Conservation (phyloP, 2,113 vertebrate genomes). For the Alouatta palliata region DNA sequence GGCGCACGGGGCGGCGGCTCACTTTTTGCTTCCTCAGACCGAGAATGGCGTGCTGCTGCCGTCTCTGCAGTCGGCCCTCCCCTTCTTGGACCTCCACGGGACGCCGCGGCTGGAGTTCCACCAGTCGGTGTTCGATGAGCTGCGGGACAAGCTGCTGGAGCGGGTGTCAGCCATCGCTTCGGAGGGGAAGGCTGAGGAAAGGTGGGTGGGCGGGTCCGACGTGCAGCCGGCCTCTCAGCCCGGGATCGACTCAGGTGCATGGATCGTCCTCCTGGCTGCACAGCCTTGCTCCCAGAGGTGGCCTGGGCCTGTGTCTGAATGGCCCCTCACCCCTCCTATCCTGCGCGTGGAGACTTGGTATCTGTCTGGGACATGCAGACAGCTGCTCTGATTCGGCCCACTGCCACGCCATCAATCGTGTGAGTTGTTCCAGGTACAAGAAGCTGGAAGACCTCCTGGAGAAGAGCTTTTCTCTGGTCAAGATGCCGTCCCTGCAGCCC, state of each 20-base stretch:
- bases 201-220: constrained; percentile 78
- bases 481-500: constrained; percentile 97
- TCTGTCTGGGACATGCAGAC: not conserved
- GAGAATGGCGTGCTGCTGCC: constrained; percentile 98
- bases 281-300: not conserved
- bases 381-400: not conserved
- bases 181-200: constrained; percentile 94
- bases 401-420: not conserved
- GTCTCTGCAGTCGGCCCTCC: constrained; percentile 96
- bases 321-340: fast-evolving
- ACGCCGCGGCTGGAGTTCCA: constrained; percentile 97
- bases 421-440: constrained; percentile 85
- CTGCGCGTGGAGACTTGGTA: not conserved
- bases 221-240: not conserved
- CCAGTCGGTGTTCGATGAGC: constrained; percentile 98
- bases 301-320: not conserved
- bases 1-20: not conserved
- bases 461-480: constrained; percentile 97
- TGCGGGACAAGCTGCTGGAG: constrained; percentile 97
- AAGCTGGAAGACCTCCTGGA: constrained; percentile 97
- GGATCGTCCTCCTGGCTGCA: not conserved
- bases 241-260: fast-evolving
- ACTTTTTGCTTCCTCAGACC: constrained; percentile 83
- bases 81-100: constrained; percentile 97
- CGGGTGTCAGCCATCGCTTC: constrained; percentile 92